A percentile compares a stretch with the other conserved stretches of the same genome.
Conservation (phyloP, 2,113 vertebrate genomes). For the Nymphicus hollandicus region DNA sequence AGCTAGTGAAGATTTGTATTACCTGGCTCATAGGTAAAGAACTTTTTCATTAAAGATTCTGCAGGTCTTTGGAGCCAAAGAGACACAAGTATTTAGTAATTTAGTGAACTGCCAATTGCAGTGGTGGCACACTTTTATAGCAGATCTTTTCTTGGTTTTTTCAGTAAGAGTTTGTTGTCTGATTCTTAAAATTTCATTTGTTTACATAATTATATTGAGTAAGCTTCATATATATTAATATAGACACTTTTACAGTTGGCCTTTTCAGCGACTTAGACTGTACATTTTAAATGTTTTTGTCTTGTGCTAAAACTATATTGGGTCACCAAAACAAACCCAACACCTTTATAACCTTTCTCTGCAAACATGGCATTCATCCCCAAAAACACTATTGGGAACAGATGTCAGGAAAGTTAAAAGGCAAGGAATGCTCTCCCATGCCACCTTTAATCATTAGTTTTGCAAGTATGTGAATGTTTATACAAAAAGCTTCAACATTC, state of each 20-base stretch:
- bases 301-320: neutral
- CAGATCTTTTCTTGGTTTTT: neutral
- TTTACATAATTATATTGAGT: slow-evolving; percentile 18
- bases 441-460: neutral
- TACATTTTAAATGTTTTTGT: slow-evolving; percentile 42
- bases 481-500: neutral
- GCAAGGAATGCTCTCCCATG: neutral
- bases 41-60: neutral
- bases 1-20: slow-evolving; percentile 18
- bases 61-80: neutral
- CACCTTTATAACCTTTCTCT: neutral
- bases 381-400: neutral
- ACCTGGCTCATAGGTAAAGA: neutral
- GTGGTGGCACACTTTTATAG: neutral
- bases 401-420: neutral
- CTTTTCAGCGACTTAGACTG: slow-evolving; percentile 19
- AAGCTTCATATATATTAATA: neutral
- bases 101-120: neutral
- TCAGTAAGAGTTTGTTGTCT: neutral
- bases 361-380: neutral
- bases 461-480: neutral
- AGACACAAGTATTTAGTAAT: slow-evolving; percentile 5
- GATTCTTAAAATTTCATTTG: slow-evolving; percentile 17
- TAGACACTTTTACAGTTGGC: neutral
- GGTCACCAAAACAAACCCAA: neutral